Percentiles rank a stretch among this genome's conserved stretches.
Conservation (phyloP, 2,113 vertebrate genomes). For the Pseudopipra pipra region DNA sequence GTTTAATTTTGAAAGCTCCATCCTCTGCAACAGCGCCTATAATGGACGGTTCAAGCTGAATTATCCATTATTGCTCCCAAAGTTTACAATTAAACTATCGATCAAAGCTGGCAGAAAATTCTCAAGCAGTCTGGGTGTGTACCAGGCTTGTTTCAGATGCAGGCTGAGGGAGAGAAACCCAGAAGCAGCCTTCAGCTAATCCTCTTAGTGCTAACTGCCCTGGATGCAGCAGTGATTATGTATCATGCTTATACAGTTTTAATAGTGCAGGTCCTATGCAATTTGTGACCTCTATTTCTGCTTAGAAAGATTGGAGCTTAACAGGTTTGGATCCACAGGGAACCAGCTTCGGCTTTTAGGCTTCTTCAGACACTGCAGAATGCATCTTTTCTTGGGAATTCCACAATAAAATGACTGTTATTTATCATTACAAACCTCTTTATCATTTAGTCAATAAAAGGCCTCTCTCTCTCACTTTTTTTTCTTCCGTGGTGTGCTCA, state of each 20-base stretch:
- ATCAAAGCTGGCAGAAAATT: conserved; percentile 81
- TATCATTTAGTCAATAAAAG: conserved; percentile 99
- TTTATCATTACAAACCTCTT: conserved; percentile 99
- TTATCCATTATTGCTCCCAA: conserved; percentile 84
- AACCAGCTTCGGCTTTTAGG: conserved; percentile 80
- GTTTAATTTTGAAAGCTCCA: conserved; percentile 81
- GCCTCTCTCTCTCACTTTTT: conserved; percentile 89
- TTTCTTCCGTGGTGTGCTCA: conserved; percentile 89
- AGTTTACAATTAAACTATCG: conserved; percentile 87
- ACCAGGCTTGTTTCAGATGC: conserved; percentile 67
- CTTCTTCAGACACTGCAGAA: conserved; percentile 93
- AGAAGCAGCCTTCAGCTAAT: conserved; percentile 74
- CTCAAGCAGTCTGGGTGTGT: conserved; percentile 59
- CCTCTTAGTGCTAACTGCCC: conserved; percentile 74
- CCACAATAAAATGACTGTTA: conserved; percentile 99
- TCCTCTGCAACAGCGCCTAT: conserved; percentile 71
- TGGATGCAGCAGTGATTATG: conserved; percentile 72
- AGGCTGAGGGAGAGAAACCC: conserved; percentile 57
- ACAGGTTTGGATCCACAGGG: conserved; percentile 85
- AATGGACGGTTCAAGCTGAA: conserved; percentile 80
- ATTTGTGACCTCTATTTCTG: conserved; percentile 86
- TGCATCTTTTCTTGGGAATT: conserved; percentile 99
- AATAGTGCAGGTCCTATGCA: conserved; percentile 86
- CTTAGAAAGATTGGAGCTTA: conserved; percentile 88
- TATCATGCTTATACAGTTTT: conserved; percentile 79